phyloP scores from a whole-genome alignment of 2,113 vertebrate genomes.

The Pao palembangensis region DNA sequence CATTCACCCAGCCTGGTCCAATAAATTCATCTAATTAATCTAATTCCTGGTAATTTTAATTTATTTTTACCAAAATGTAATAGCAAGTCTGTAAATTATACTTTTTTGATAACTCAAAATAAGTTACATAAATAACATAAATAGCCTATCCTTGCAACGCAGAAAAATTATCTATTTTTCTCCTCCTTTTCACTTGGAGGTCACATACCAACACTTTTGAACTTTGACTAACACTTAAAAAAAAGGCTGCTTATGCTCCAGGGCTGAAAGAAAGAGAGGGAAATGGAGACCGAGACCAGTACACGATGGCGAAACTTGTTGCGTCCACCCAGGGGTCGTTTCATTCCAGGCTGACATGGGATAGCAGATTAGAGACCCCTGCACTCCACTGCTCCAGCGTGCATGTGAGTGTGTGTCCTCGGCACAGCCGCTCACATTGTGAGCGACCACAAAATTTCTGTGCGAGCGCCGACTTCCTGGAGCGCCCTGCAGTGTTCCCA shows the following conservation, averaged over 20 bases:
- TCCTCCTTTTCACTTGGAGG: conserved; percentile 5
- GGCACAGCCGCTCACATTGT: conserved; percentile 1
- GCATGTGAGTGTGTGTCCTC: not conserved
- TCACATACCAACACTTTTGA: conserved; percentile 21
- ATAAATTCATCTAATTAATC: too few relatives aligned
- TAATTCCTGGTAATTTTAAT: too few relatives aligned
- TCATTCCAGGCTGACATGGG: conserved; percentile 43
- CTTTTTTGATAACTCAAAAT: too few relatives aligned
- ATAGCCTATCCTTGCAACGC: not conserved
- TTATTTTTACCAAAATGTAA: too few relatives aligned
- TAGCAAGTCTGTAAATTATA: too few relatives aligned
- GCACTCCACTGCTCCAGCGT: conserved; percentile 9
- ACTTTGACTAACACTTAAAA: conserved; percentile 23
- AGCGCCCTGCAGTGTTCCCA: conserved; percentile 48
- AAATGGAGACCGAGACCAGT: not conserved
- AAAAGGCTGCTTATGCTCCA: conserved; percentile 9
- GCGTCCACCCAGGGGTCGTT: conserved; percentile 26
- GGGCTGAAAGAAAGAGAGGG: conserved; percentile 17
- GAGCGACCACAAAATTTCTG: not conserved
- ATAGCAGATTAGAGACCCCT: conserved; percentile 36
- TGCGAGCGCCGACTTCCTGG: conserved; percentile 12
- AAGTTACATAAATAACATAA: not conserved
- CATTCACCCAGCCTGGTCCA: too few relatives aligned
- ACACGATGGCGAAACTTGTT: conserved; percentile 46
- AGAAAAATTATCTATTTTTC: not conserved